Evolutionary conservation across 2,888 invertebrate species (phyloP), one percentile per base, ranked within the genome.

Genomic region (Hirudinaria manillensis): DNA sequence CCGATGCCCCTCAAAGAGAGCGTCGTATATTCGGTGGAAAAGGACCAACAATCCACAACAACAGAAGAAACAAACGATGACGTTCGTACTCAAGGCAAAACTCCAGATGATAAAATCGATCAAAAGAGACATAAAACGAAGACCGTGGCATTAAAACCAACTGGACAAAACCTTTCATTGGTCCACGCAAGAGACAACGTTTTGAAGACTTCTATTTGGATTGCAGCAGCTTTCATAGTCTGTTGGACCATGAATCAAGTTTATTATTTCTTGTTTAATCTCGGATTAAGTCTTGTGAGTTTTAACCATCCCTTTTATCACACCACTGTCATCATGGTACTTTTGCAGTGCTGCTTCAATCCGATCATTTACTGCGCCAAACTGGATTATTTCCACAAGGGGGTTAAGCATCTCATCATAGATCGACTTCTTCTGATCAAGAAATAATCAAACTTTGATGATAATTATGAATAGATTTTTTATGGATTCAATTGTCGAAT

Each of bases 271-370:
- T n/a, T 61, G 1, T 61, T 61, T n/a, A 61, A 61, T 19, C 61
- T 61, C 10, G 61, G 29, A 29, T 24, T 61, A 24, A 29, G 29
- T 61, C 10, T 61, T 7, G 61, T 61, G 24, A 24, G 1, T 2
- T 61, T 61, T n/a, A 61, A 16, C 19, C 24, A 29, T 61, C 61
- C 29, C 7, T 61, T 61, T 61, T 61, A 61, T 19, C 61, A 61
- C 24, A 29, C n/a, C 61, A 7, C 61, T 10, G 61, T 61, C 10
- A 61, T 61, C 61, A 61, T 61, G 61, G 61, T 61, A 24, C 29
- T 61, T 61, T 29, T 61, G 7, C 61, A 61, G 61, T 61, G 61
- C 61, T 61, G 61, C 13, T 61, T 61, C 61, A 61, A 61, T 29
- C 61, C 61, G 6, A 29, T 61, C 61, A 29, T 61, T 16, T 61